Conservation (phyloP, 2,797 vertebrate genomes). For the Sciurus carolinensis region DNA sequence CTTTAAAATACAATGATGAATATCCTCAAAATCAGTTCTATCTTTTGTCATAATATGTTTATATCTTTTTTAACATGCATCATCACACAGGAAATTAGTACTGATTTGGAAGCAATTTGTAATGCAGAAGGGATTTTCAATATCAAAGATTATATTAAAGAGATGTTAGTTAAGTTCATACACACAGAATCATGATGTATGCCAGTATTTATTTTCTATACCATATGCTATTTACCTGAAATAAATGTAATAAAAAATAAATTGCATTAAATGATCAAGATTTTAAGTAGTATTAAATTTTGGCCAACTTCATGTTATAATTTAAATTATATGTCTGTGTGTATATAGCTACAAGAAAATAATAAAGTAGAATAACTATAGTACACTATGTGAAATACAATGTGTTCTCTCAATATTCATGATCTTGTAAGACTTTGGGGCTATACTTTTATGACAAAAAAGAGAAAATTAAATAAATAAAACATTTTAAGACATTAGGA, state of each 20-base stretch:
- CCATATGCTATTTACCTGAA: not conserved
- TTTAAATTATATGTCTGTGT: not conserved
- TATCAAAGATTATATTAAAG: not conserved
- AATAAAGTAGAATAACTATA: not conserved
- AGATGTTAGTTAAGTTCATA: not conserved
- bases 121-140: not conserved
- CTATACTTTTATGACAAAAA: not conserved
- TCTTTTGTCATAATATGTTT: not conserved
- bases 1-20: not conserved
- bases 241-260: not conserved
- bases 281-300: not conserved
- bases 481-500: not conserved
- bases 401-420: not conserved
- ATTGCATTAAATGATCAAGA: not conserved
- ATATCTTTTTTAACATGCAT: not conserved
- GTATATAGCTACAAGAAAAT: not conserved
- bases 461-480: not conserved
- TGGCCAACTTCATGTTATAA: not conserved
- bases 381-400: not conserved
- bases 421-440: not conserved
- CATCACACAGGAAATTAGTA: not conserved
- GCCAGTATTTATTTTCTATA: not conserved
- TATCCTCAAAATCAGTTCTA: not conserved
- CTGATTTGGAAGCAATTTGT: not conserved
- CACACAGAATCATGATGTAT: not conserved